A percentile compares a stretch with the other conserved stretches of the same genome.
phyloP scores from a whole-genome alignment of 2,888 invertebrate species.

The Sicus ferrugineus region DNA sequence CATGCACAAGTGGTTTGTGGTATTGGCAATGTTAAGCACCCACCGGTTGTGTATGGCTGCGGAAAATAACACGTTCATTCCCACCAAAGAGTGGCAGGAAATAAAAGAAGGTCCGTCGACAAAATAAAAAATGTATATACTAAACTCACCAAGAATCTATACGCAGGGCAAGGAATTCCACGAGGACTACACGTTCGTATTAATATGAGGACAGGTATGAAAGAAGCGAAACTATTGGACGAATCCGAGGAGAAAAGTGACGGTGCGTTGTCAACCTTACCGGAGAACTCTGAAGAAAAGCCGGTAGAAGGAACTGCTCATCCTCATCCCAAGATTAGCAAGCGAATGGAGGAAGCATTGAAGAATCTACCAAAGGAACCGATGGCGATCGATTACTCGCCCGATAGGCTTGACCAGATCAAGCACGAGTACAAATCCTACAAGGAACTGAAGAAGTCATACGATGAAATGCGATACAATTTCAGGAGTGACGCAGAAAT shows the following conservation, averaged over 20 bases:
- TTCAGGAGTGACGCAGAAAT: constrained; percentile 76
- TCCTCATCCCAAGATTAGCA: constrained; percentile 47
- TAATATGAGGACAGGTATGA: constrained; percentile 77
- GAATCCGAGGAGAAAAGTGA: constrained; percentile 62
- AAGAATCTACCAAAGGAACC: constrained; percentile 59
- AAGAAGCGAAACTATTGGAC: constrained; percentile 78
- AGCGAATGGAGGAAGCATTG: constrained; percentile 59
- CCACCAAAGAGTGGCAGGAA: constrained; percentile 72
- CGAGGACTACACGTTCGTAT: constrained; percentile 78
- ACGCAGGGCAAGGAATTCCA: constrained; percentile 74
- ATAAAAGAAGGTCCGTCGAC: constrained; percentile 69
- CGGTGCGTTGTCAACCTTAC: constrained; percentile 39
- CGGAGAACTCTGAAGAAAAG: constrained; percentile 34
- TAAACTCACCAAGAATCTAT: not conserved
- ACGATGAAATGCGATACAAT: constrained; percentile 70
- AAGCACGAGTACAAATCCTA: constrained; percentile 68
- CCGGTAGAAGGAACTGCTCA: constrained; percentile 14
- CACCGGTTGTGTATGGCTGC: constrained; percentile 33
- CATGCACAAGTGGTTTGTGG: not conserved
- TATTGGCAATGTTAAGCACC: not conserved
- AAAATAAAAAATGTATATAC: not conserved
- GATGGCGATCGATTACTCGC: constrained; percentile 55
- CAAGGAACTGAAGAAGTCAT: constrained; percentile 73
- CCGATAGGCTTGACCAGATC: constrained; percentile 55
- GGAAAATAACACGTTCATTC: constrained; percentile 66